phyloP scores from a whole-genome alignment of 2,113 vertebrate species.

The Dolichallabes microphthalmus region DNA sequence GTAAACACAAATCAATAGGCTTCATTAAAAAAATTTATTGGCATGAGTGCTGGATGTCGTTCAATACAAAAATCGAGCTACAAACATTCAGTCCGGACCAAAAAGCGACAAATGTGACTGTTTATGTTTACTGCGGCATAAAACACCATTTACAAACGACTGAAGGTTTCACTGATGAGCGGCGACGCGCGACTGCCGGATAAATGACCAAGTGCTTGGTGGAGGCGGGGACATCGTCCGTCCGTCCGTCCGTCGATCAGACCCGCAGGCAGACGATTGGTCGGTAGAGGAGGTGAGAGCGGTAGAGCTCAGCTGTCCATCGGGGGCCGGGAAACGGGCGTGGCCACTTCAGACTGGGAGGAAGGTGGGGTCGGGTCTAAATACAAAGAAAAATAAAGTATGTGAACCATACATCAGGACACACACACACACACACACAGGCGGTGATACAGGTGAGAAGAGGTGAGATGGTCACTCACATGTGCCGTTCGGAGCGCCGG shows the following conservation, averaged over 20 bases:
- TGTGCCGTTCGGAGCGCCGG: conserved; percentile 86
- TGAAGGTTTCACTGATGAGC: not conserved
- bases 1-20: not conserved
- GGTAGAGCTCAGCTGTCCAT: conserved; percentile 47
- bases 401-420: not conserved
- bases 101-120: conserved; percentile 29
- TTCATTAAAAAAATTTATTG: conserved; percentile 36
- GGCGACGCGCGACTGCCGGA: not conserved
- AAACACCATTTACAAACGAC: conserved; percentile 21
- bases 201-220: conserved; percentile 3
- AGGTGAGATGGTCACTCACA: conserved; percentile 76
- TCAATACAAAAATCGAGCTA: conserved; percentile 49
- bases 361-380: conserved; percentile 64
- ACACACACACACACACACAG: not conserved
- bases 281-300: not conserved
- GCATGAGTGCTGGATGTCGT: conserved; percentile 30
- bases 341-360: conserved; percentile 75
- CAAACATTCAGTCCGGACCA: conserved; percentile 44
- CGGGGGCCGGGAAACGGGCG: conserved; percentile 58
- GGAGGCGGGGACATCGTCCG: not conserved
- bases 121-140: conserved; percentile 11
- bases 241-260: not conserved
- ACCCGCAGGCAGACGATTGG: not conserved
- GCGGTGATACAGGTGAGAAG: not conserved
- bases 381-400: not conserved